phyloP scores from a whole-genome alignment of 1,140 invertebrate species.

The Littorina saxatilis region DNA sequence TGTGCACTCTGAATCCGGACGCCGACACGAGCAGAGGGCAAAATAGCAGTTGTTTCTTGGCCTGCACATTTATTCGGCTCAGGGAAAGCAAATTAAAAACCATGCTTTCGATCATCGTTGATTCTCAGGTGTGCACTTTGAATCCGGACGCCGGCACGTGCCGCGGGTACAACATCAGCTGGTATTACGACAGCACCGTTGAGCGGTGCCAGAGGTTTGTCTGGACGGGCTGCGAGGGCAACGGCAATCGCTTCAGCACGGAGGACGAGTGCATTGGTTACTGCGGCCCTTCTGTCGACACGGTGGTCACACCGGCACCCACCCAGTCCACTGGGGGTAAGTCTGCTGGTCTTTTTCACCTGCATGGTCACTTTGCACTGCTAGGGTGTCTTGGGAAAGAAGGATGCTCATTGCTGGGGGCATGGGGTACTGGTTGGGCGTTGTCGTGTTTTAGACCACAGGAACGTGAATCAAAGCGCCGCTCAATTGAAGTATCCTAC shows the following conservation, averaged over 20 bases:
- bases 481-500: too few species aligned
- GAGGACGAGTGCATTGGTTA: slow-evolving; percentile 52
- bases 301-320: slow-evolving; percentile 2
- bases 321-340: neutral
- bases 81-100: too few species aligned
- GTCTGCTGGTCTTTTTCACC: neutral
- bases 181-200: slow-evolving; percentile 73
- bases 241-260: slow-evolving; percentile 73
- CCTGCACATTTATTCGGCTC: too few species aligned
- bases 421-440: too few species aligned
- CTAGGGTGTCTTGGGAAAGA: too few species aligned
- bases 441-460: too few species aligned
- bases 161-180: slow-evolving; percentile 74
- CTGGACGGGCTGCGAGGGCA: slow-evolving; percentile 74
- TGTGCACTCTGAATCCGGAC: slow-evolving; percentile 7
- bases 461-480: too few species aligned
- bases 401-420: too few species aligned
- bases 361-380: too few species aligned
- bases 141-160: slow-evolving; percentile 76
- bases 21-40: slow-evolving; percentile 79
- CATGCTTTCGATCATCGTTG: too few species aligned
- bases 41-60: slow-evolving; percentile 74
- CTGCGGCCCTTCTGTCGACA: slow-evolving; percentile 24
- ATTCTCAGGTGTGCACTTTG: slow-evolving; percentile 11
- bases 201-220: slow-evolving; percentile 71